Evolutionary conservation across 2,797 vertebrate species (phyloP).

Genomic region (Callimico goeldii): DNA sequence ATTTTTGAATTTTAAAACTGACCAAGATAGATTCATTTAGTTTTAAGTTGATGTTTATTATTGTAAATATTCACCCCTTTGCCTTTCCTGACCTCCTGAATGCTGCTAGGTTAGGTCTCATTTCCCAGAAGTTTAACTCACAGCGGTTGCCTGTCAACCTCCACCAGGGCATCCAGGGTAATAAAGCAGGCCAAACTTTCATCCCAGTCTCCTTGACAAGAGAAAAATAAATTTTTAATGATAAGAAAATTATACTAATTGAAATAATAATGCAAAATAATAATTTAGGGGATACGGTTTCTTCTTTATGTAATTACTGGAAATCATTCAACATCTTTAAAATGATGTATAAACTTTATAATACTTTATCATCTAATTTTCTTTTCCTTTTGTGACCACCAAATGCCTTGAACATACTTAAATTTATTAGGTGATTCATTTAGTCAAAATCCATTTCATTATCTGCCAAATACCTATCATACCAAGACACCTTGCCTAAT

Average conservation of each 20-base stretch:
- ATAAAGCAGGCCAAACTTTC: not conserved
- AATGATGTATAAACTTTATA: constrained; percentile 33
- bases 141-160: not conserved
- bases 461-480: not conserved
- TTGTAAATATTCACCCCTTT: not conserved
- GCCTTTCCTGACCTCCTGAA: not conserved
- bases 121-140: not conserved
- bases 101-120: accelerated
- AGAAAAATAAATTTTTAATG: not conserved
- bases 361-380: not conserved
- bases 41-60: not conserved
- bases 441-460: not conserved
- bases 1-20: constrained; percentile 31
- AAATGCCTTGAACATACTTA: not conserved
- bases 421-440: not conserved
- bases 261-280: not conserved
- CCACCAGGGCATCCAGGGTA: not conserved
- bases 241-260: not conserved
- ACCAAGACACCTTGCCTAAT: not conserved
- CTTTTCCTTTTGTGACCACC: not conserved
- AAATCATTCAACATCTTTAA: not conserved
- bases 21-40: constrained; percentile 34
- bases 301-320: not conserved
- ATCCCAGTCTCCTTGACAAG: not conserved
- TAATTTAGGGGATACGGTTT: not conserved